Evolutionary conservation across 1,140 invertebrate genomes (phyloP).

Genomic region (Grapholita molesta): DNA sequence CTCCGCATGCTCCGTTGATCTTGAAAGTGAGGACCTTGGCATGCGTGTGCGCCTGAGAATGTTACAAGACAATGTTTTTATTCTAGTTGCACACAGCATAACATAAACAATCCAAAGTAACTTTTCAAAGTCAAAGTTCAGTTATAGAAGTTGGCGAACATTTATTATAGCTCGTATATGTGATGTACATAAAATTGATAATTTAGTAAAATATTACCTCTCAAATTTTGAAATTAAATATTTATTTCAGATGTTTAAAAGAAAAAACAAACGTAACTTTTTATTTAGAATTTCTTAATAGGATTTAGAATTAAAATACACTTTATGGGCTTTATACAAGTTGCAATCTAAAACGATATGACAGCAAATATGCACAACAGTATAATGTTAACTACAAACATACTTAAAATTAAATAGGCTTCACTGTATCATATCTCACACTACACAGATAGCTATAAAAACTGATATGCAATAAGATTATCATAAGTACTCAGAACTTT

Average conservation of each 20-base stretch:
- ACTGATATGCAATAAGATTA: neutral
- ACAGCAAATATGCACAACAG: neutral
- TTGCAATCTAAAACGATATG: too few species aligned
- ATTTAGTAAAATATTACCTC: too few species aligned
- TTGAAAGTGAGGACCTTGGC: conserved; percentile 74
- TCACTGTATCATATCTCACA: neutral
- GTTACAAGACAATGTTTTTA: conserved; percentile 56
- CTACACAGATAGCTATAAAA: neutral
- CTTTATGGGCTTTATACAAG: too few species aligned
- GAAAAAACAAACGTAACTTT: too few species aligned
- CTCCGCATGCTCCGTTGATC: conserved; percentile 70
- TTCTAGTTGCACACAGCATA: conserved; percentile 29
- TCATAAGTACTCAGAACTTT: neutral
- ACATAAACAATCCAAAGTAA: conserved; percentile 23
- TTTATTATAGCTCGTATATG: too few species aligned
- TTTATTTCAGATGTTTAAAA: too few species aligned
- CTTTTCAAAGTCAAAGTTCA: too few species aligned
- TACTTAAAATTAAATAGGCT: neutral
- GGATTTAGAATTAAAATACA: too few species aligned
- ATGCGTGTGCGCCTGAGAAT: conserved; percentile 37
- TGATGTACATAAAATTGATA: too few species aligned
- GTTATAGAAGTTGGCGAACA: too few species aligned
- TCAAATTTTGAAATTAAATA: too few species aligned
- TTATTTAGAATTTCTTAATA: too few species aligned
- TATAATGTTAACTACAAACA: neutral